phyloP scores from a whole-genome alignment of 2,113 vertebrate genomes.

The Ciconia boyciana region DNA sequence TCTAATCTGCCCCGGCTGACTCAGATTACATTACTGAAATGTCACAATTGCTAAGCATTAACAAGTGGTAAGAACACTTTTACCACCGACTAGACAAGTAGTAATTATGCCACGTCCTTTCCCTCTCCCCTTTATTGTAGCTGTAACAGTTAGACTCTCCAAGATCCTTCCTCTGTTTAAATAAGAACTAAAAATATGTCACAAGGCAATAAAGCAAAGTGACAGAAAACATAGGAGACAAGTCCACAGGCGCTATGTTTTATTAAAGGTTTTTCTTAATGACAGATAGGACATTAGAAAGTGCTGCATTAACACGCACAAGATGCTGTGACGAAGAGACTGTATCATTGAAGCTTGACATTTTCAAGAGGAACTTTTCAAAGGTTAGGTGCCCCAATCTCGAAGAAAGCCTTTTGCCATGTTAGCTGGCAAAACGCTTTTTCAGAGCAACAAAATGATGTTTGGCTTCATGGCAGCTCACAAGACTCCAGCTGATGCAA shows the following conservation, averaged over 20 bases:
- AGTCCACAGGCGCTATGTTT: not conserved
- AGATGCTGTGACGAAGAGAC: not conserved
- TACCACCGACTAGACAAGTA: not conserved
- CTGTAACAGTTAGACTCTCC: not conserved
- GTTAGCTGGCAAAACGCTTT: not conserved
- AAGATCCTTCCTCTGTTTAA: constrained; percentile 4
- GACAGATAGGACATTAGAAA: not conserved
- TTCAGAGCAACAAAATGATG: not conserved
- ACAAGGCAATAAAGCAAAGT: not conserved
- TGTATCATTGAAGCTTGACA: rapidly evolving
- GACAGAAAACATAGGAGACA: constrained; percentile 4
- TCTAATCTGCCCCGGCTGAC: not conserved
- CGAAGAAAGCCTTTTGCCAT: not conserved
- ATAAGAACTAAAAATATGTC: constrained; percentile 14
- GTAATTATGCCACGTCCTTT: not conserved
- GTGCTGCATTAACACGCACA: not conserved
- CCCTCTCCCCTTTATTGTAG: not conserved
- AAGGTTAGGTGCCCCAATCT: not conserved
- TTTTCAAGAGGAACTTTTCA: not conserved
- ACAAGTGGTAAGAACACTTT: constrained; percentile 35
- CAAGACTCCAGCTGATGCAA: not conserved
- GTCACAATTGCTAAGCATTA: constrained; percentile 43
- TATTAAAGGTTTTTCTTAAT: not conserved
- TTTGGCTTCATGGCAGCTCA: not conserved
- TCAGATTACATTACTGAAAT: constrained; percentile 32